A percentile compares a stretch with the other conserved stretches of the same genome.
Conservation (phyloP, 1,140 invertebrate species). For the Doryteuthis pealeii region DNA sequence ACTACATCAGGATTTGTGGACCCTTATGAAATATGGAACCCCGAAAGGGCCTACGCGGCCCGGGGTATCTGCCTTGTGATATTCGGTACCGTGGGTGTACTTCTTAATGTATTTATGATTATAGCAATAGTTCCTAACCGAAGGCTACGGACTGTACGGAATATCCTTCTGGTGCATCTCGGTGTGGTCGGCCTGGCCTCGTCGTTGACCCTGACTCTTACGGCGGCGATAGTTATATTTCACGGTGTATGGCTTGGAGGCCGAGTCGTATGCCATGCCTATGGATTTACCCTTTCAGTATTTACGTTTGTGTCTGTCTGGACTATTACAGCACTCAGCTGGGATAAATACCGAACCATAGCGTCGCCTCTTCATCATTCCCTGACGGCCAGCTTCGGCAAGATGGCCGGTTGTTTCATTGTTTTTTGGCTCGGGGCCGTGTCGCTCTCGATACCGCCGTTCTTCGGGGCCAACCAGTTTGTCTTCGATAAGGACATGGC, state of each 20-base stretch:
- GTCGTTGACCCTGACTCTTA: slow-evolving; percentile 37
- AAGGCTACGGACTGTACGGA: slow-evolving; percentile 44
- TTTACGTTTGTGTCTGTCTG: slow-evolving; percentile 40
- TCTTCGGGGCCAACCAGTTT: slow-evolving; percentile 35
- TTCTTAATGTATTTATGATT: slow-evolving; percentile 48
- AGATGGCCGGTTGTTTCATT: slow-evolving; percentile 44
- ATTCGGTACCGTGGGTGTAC: slow-evolving; percentile 37
- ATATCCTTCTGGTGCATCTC: slow-evolving; percentile 49
- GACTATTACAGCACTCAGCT: slow-evolving; percentile 51
- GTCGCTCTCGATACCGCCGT: slow-evolving; percentile 33
- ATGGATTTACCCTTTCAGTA: slow-evolving; percentile 34
- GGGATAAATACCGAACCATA: slow-evolving; percentile 55
- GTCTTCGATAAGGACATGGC: slow-evolving; percentile 32
- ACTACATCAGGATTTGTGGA: neutral
- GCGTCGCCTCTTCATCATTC: slow-evolving; percentile 50
- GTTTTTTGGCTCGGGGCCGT: slow-evolving; percentile 38
- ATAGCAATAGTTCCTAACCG: slow-evolving; percentile 49
- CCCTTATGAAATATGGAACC: slow-evolving; percentile 4
- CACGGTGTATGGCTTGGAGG: slow-evolving; percentile 40
- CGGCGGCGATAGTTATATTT: slow-evolving; percentile 35
- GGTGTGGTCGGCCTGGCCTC: slow-evolving; percentile 40
- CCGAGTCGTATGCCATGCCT: slow-evolving; percentile 33
- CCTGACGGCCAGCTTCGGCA: slow-evolving; percentile 40
- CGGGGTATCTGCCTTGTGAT: slow-evolving; percentile 41
- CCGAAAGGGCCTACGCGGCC: slow-evolving; percentile 27